Percentiles rank a stretch among this genome's conserved stretches.
These are phyloP conservation scores for Micoletzkya japonica DNA, from an alignment of 2,888 invertebrate species.

Conservation along the genomic window DNA sequence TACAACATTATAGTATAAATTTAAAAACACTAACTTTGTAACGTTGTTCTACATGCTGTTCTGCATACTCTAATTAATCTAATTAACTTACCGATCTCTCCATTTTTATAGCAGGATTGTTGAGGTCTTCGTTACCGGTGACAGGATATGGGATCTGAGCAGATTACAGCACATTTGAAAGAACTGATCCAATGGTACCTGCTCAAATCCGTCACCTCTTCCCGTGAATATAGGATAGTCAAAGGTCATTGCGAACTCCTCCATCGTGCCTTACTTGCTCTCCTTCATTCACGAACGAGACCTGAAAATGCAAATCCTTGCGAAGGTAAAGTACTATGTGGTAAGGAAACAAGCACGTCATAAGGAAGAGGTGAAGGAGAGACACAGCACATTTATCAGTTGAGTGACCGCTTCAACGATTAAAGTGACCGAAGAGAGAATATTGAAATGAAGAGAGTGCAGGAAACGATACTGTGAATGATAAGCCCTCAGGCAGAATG, in stretches of 20 bases:
- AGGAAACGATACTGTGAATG: too few relatives aligned
- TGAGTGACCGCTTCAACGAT: slow-evolving; percentile 15
- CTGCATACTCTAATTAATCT: too few relatives aligned
- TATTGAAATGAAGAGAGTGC: too few relatives aligned
- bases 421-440: slow-evolving; percentile 25
- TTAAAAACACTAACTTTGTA: background rate
- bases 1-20: slow-evolving; percentile 7
- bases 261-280: too few relatives aligned
- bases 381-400: background rate
- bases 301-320: too few relatives aligned
- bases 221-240: slow-evolving; percentile 22
- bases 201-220: slow-evolving; percentile 13
- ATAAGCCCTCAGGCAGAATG: too few relatives aligned
- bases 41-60: too few relatives aligned
- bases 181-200: background rate
- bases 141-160: background rate
- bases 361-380: background rate
- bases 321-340: too few relatives aligned
- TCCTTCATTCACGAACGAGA: too few relatives aligned
- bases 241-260: slow-evolving; percentile 19
- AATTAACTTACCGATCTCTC: too few relatives aligned
- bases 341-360: background rate
- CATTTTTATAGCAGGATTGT: too few relatives aligned
- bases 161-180: too few relatives aligned
- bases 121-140: background rate